Percentiles rank a stretch among this genome's conserved stretches.
Evolutionary conservation across 2,113 vertebrate species (phyloP).

Genomic region (Oostethus manadensis): DNA sequence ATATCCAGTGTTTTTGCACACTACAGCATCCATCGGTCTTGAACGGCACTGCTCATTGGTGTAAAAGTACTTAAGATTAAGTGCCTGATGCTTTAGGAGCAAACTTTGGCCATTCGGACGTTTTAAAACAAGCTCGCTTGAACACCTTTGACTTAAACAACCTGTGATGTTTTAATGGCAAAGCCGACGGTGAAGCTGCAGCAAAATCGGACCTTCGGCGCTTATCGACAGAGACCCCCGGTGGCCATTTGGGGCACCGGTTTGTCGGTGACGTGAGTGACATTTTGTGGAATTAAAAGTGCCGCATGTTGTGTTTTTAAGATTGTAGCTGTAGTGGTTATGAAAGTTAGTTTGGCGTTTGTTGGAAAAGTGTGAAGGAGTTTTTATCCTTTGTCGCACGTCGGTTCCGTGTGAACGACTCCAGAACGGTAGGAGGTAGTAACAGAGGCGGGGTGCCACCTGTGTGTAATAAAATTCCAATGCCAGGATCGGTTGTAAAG

Average conservation of each 20-base stretch:
- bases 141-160: slow-evolving; percentile 35
- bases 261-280: neutral
- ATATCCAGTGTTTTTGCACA: slow-evolving; percentile 59
- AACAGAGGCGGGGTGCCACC: too few relatives aligned
- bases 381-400: too few relatives aligned
- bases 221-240: slow-evolving; percentile 5
- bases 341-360: neutral
- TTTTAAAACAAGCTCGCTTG: slow-evolving; percentile 5
- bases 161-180: neutral
- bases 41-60: slow-evolving; percentile 24
- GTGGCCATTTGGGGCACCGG: neutral
- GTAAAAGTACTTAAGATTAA: slow-evolving; percentile 36
- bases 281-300: slow-evolving; percentile 21
- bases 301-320: slow-evolving; percentile 26
- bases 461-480: too few relatives aligned
- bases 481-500: too few relatives aligned
- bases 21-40: slow-evolving; percentile 30
- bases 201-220: slow-evolving; percentile 40
- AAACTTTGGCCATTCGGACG: slow-evolving; percentile 17
- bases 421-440: neutral
- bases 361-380: too few relatives aligned
- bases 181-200: neutral
- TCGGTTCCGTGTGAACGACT: neutral
- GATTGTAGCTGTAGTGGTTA: too few relatives aligned
- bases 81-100: slow-evolving; percentile 44